phyloP scores from a whole-genome alignment of 92 coral and sea anemone genomes.

The Metridium senile region DNA sequence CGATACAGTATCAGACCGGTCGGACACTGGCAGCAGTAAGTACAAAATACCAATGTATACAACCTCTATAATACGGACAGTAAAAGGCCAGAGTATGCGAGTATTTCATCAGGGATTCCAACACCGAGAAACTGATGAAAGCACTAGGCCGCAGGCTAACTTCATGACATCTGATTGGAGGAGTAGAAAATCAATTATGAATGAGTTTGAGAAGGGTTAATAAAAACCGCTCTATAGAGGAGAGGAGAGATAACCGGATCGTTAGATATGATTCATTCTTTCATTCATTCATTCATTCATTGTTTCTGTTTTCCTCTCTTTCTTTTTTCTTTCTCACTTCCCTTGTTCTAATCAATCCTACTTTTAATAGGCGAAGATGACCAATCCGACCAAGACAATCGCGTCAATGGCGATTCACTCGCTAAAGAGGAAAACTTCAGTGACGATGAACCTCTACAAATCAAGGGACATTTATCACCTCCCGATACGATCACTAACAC shows the following conservation, averaged over 20 bases:
- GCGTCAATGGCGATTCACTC: slow-evolving; percentile 1
- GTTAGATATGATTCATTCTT: no score
- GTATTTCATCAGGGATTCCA: no score
- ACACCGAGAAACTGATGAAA: no score
- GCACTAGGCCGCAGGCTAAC: no score
- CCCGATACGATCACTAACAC: not conserved
- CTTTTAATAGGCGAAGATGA: slow-evolving; percentile 3
- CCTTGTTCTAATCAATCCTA: not conserved
- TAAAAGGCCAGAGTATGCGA: no score
- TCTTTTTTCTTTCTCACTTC: not conserved
- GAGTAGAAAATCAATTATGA: no score
- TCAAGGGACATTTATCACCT: slow-evolving; percentile 14
- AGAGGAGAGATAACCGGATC: no score
- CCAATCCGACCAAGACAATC: slow-evolving; percentile 5
- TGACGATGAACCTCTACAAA: slow-evolving; percentile 16
- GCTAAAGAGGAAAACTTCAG: slow-evolving; percentile 12
- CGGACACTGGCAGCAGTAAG: slow-evolving; percentile 28
- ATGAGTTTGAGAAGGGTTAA: no score
- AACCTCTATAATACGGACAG: not conserved
- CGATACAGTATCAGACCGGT: slow-evolving; percentile 30
- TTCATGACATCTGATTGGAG: no score
- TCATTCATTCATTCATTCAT: no score
- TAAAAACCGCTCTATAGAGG: no score
- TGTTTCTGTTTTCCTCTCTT: no score
- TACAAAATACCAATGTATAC: slow-evolving; percentile 11